These are phyloP conservation scores for Drosophila navojoa DNA, from an alignment of 1,140 invertebrate genomes.

Conservation along the genomic window DNA sequence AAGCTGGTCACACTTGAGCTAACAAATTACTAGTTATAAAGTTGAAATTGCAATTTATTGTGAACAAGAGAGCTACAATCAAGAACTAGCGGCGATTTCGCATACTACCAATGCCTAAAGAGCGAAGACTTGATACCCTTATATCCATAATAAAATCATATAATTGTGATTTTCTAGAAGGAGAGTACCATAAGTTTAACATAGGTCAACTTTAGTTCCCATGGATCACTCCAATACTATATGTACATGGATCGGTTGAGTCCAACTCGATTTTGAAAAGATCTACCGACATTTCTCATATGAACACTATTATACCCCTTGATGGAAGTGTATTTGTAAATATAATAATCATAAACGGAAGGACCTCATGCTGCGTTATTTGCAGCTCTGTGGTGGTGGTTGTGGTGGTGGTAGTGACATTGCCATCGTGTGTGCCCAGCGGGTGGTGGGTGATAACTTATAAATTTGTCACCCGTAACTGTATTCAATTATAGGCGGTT, in stretches of 20 bases:
- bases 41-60: slow-evolving; percentile 21
- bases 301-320: not conserved
- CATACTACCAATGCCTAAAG: too few species aligned
- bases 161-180: too few species aligned
- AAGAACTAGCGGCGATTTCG: too few species aligned
- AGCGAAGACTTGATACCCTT: not conserved
- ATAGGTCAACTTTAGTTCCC: too few species aligned
- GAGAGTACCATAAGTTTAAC: too few species aligned
- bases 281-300: not conserved
- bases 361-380: slow-evolving; percentile 32
- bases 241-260: too few species aligned
- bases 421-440: not conserved
- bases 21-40: slow-evolving; percentile 39
- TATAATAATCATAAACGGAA: slow-evolving; percentile 23
- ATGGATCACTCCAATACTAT: too few species aligned
- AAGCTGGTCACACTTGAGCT: not conserved
- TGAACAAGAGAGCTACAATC: not conserved
- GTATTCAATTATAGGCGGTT: slow-evolving; percentile 47
- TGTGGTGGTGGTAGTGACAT: not conserved
- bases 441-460: slow-evolving; percentile 52
- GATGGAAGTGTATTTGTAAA: not conserved
- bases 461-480: slow-evolving; percentile 51
- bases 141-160: not conserved
- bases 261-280: too few species aligned
- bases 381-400: slow-evolving; percentile 18